These are phyloP conservation scores for Metacarcinus magister DNA, from an alignment of 2,888 invertebrate genomes.

Conservation along the genomic window DNA sequence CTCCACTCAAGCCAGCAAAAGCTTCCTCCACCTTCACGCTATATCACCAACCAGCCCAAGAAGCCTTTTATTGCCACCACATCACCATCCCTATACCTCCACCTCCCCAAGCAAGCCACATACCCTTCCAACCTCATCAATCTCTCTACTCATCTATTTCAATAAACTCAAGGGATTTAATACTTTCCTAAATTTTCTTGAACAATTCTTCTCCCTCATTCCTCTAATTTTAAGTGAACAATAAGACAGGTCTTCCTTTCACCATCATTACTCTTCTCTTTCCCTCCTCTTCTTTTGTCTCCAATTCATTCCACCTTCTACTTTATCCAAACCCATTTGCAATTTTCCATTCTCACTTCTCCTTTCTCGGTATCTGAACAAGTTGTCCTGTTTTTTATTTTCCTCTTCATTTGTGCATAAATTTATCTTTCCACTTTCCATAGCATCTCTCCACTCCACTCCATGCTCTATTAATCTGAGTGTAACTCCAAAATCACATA, in stretches of 20 bases:
- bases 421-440: not conserved
- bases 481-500: not conserved
- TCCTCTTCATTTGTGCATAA: too few species aligned
- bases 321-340: not conserved
- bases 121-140: not conserved
- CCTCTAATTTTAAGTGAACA: not conserved
- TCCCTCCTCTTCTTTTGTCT: not conserved
- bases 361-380: not conserved
- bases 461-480: not conserved
- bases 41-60: not conserved
- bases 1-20: not conserved
- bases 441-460: not conserved
- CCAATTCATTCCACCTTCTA: not conserved
- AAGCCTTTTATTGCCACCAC: not conserved
- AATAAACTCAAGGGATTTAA: not conserved
- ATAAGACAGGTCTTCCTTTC: not conserved
- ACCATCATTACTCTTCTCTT: not conserved
- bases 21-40: slow-evolving; percentile 42
- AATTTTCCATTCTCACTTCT: not conserved
- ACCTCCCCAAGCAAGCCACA: not conserved
- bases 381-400: too few species aligned
- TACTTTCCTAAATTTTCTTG: not conserved
- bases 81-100: not conserved
- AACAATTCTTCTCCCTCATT: not conserved
- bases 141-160: slow-evolving; percentile 16